A percentile compares a stretch with the other conserved stretches of the same genome.
Evolutionary conservation across 1,140 invertebrate genomes (phyloP).

Genomic region (Diorhabda elongata): DNA sequence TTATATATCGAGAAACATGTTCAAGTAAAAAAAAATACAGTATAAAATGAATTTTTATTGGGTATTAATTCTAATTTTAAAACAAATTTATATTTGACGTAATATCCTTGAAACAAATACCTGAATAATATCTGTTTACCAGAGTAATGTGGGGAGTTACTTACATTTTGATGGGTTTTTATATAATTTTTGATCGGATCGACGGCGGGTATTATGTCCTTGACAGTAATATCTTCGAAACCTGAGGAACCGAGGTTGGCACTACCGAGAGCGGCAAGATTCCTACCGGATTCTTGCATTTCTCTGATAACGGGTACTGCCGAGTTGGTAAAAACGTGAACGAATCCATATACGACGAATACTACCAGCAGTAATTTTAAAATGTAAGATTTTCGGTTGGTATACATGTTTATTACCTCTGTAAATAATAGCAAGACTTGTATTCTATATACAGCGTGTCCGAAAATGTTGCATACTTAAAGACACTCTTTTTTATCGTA

Average conservation of each 20-base stretch:
- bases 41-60: too few species aligned
- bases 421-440: not conserved
- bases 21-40: too few species aligned
- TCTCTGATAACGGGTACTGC: conserved; percentile 40
- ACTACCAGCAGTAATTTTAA: conserved; percentile 37
- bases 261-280: conserved; percentile 40
- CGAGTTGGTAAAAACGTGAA: conserved; percentile 36
- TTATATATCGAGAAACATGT: too few species aligned
- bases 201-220: conserved; percentile 5
- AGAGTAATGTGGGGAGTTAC: too few species aligned
- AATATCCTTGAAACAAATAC: too few species aligned
- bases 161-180: too few species aligned
- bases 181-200: conserved; percentile 13
- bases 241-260: conserved; percentile 13
- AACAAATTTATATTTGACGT: too few species aligned
- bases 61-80: too few species aligned
- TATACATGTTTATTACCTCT: conserved; percentile 33
- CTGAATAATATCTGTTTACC: too few species aligned
- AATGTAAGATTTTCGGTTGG: conserved; percentile 40
- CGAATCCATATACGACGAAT: conserved; percentile 36
- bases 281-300: conserved; percentile 43
- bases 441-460: not conserved
- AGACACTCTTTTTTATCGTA: conserved; percentile 12
- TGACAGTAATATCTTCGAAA: not conserved
- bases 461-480: not conserved